Base-by-base conservation (phyloP, 92 coral and sea anemone species). In the Zoanthus solanderi region DNA sequence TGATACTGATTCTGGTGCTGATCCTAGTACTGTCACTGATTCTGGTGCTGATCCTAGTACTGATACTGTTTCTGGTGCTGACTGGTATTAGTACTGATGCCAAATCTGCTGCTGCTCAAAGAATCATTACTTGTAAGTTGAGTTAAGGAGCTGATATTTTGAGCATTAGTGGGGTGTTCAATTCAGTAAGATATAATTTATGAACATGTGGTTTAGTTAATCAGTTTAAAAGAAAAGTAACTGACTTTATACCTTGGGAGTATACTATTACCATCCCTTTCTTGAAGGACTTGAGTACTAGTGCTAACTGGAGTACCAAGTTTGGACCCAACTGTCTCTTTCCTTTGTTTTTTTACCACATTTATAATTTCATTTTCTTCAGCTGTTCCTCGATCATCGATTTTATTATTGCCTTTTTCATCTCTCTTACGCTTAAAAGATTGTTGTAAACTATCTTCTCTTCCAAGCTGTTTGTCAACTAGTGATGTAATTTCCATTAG, bases 301-400 rank as follows among this genome's bases (percentile, higher is more conserved):
- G 99, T 96, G 78, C 96, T 96, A 0, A 96, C 99, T 17, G 99
- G 99, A 7, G 93, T 92, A 13, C 91, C 65, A 54, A 88, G 83
- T 31, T 72, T 47, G 6, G 95, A 87, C 58, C 78, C 66, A 2
- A 57, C 74, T 50, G 42, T 37, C 1, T 88, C 90, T 50, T 78
- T 78, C 69, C 16, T 84, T 68, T 89, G 88, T 80, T 93, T 94
- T 37, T 90, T 83, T 32, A 58, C 69, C 87, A 69, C 90, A 53
- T 73, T 85, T 65, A 42, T 18, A 61, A 61, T 73, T 16, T 72
- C 71, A 18, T 74, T 76, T 32, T 78, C 86, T 71, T 61, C 31
- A 3, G 84, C 31, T 61, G 29, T 61, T 15, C n/a, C 47, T 17
- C 29, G 48, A 34, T 16, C 23, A 74, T 37, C 13, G 9, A 74